Evolutionary conservation across 1,140 invertebrate genomes (phyloP), one percentile per base, ranked within the genome.

Genomic region (Nasonia vitripennis): DNA sequence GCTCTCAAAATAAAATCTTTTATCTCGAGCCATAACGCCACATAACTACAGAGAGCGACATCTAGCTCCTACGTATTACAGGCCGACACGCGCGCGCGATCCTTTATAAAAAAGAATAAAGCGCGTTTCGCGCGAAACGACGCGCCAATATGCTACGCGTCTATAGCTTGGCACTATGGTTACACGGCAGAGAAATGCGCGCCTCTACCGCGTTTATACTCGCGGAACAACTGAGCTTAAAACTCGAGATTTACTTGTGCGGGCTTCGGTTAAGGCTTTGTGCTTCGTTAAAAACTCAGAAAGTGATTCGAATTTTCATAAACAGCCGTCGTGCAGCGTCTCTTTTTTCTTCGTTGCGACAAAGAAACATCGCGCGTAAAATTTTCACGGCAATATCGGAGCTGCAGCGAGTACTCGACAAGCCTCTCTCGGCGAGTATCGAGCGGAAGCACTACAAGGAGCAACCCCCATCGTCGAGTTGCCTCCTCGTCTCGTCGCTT

Each of bases 391-490:
- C 51, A 55, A 55, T 55, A 55, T 55, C 12, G 11, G 14, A 55
- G 10, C 7, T 7, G 37, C 48, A 27, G 5, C 51, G 17, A 55
- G 51, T 55, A 17, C 51, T 55, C 51, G 51, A 20, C 1, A 70
- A 70, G 20, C 14, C 2, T 41, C 67, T 81, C 27, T 27, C 27
- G 27, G 27, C 70, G 31, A 23, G 37, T 77, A 83, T 83, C 34
- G 71, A 83, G 27, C 74, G 37, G 74, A 77, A 78, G 62, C 51
- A 62, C 74, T 48, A 83, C 27, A 41, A 75, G 41, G 27, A 67
- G 14, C n/a, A 20, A 81, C 41, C 41, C 41, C 20, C 11, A 17
- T 67, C 62, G 62, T 67, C 62, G 17, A 67, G 62, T 23, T 67
- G 12, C 27, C 27, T 73, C 34, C 34, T 27, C 27, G 11, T 27